Base-by-base conservation (phyloP, 2,797 vertebrate species). In the Limnodromus scolopaceus region DNA sequence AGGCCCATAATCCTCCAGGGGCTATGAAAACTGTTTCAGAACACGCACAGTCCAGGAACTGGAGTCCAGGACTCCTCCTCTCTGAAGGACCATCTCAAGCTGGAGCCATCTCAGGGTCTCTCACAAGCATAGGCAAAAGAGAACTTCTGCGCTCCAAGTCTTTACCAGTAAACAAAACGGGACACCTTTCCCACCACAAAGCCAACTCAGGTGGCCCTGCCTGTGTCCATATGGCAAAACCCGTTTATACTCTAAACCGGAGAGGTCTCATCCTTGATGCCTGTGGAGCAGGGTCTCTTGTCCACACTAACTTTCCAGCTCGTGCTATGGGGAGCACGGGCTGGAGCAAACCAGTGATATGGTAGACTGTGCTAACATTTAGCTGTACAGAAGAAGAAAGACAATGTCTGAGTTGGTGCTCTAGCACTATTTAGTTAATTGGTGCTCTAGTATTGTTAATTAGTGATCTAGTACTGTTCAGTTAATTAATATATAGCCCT, bases 291-390 rank as follows among this genome's bases (percentile, higher is more conserved):
- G 0, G 12, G 20, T 30, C 30, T 30, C 43, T 30, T 2, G 1
- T n/a, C 64, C n/a, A 22, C 3, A 2, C 5, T 51, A 72, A 28
- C 51, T 65, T 89, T 48, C 45, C 64, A 89, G 55, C 55, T 41
- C 5, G 4, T 0, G 10, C 49, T 55, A 2, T 60, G 30, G 41
- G 49, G 18, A 76, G 9, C 32, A n/a, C 0, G 2, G 61, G 48
- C 48, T 83, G 58, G 22, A 57, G n/a, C 28, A 92, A 83, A 38
- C 4, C 53, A 15, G 48, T 32, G 28, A 27, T 23, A 28, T 10
- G 16, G 4, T 60, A 79, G 30, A 16, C 19, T 17, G 30, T 10
- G 27, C 24, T 61, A 20, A 32, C 6, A 55, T 15, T 25, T 57
- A 57, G 28, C 43, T 41, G 11, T n/a, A 45, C 32, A 84, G 39